Conservation (phyloP, 2,113 vertebrate genomes). For the Malurus melanocephalus region DNA sequence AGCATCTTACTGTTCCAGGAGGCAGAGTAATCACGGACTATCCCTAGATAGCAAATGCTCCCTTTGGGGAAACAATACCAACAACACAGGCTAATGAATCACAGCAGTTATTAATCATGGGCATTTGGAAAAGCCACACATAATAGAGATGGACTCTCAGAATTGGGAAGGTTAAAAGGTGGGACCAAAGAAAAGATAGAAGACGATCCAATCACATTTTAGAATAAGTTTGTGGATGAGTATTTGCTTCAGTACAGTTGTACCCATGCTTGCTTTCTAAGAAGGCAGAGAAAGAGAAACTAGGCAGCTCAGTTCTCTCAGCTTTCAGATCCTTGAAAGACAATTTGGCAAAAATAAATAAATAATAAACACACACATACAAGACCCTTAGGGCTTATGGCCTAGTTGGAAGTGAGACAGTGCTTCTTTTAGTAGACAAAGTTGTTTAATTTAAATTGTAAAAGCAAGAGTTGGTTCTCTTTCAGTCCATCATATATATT, state of each 20-base stretch:
- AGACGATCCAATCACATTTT: background rate
- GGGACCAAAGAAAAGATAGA: background rate
- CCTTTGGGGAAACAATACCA: constrained; percentile 50
- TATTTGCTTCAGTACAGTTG: background rate
- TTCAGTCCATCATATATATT: background rate
- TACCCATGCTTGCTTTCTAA: background rate
- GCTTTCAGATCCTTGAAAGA: background rate
- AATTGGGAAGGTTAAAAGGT: background rate
- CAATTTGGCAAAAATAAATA: constrained; percentile 31
- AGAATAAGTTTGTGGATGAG: background rate
- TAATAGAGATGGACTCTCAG: background rate
- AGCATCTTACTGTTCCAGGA: constrained; percentile 43
- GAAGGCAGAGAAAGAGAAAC: background rate
- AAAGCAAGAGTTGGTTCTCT: constrained; percentile 22
- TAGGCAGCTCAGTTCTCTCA: background rate
- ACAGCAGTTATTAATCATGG: constrained; percentile 31
- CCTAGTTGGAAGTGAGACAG: constrained; percentile 22
- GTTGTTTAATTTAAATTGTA: constrained; percentile 50
- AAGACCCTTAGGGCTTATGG: constrained; percentile 15
- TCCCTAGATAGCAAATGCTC: constrained; percentile 45
- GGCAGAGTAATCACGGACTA: constrained; percentile 44
- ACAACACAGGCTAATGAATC: constrained; percentile 52
- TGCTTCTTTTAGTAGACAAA: constrained; percentile 36
- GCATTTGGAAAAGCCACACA: constrained; percentile 3
- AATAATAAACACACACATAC: background rate